Base-by-base conservation (phyloP, 2,888 invertebrate genomes). In the Andrena praecox region DNA sequence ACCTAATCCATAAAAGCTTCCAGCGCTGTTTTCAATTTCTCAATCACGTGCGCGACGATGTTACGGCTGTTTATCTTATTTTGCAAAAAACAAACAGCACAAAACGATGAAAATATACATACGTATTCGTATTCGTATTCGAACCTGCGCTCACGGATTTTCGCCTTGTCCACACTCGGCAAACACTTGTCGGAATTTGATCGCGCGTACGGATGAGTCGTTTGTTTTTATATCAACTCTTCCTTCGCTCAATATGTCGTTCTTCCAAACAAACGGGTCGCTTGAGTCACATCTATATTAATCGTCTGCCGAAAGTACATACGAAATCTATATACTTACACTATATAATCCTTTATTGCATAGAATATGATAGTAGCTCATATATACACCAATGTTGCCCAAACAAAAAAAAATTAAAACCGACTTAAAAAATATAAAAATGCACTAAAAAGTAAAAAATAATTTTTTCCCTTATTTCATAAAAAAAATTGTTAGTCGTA, bases 141-240 rank as follows among this genome's bases (percentile, higher is more conserved):
- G 16, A 42, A 42, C 6, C 60, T 12, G 54, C 48, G 59, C 64
- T 72, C 74, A 72, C 73, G 54, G 76, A 72, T 70, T 63, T 66
- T 69, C 48, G 62, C 56, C 63, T 75, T 80, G 77, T 76, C 86
- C 67, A 80, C 84, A 72, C 85, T 82, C 83, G 67, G 50, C 82
- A 85, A 86, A 86, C 80, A 84, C 89, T 89, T 72, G 73, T 77
- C 84, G 77, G 75, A 75, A 85, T 91, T 81, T 91, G 91, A 86
- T 88, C 86, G 80, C 67, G 68, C 72, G 73, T 84, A 80, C 77
- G 70, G 86, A 83, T 85, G 82, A 78, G 81, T 77, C 83, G 77
- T 86, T 88, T 89, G 84, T 85, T 90, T 91, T 91, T 91, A 91
- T 91, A 91, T 84, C 75, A 74, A 63, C 73, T 76, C 76, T 82